A percentile compares a stretch with the other conserved stretches of the same genome.
These are phyloP conservation scores for Hypanus sabinus DNA, from an alignment of 2,113 vertebrate species.

Conservation along the genomic window DNA sequence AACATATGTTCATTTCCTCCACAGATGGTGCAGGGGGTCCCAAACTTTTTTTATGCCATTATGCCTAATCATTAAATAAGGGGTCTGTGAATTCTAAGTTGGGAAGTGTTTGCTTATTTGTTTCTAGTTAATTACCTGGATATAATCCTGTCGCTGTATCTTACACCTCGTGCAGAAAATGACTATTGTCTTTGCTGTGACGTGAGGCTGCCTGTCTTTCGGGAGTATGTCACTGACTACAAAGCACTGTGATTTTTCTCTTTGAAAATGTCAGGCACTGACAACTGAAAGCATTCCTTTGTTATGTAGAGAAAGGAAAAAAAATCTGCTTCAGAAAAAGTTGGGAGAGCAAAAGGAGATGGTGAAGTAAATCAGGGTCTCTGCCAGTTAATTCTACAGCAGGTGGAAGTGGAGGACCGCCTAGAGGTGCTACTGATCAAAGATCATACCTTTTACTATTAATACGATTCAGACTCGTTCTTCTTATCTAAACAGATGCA, in stretches of 20 bases:
- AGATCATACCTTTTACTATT: background rate
- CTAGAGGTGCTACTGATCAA: background rate
- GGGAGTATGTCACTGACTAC: background rate
- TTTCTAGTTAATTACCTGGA: background rate
- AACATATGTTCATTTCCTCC: no score
- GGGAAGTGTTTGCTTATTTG: no score
- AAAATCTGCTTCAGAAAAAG: background rate
- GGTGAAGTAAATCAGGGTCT: background rate
- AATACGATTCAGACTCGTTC: background rate
- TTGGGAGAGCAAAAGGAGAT: background rate
- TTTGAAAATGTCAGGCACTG: background rate
- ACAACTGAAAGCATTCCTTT: constrained; percentile 1
- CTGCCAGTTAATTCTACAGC: background rate
- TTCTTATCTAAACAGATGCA: background rate
- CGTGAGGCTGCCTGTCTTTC: background rate
- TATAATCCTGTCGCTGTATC: background rate
- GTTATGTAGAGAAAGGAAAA: background rate
- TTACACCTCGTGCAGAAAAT: background rate
- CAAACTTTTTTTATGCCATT: no score
- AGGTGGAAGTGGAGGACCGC: background rate
- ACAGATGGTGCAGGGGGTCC: no score
- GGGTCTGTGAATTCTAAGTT: no score
- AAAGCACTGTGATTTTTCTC: background rate
- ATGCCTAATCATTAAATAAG: no score
- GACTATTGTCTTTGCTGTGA: no score